Conservation (phyloP, 2,797 vertebrate species). For the Basileuterus tristriatus region DNA sequence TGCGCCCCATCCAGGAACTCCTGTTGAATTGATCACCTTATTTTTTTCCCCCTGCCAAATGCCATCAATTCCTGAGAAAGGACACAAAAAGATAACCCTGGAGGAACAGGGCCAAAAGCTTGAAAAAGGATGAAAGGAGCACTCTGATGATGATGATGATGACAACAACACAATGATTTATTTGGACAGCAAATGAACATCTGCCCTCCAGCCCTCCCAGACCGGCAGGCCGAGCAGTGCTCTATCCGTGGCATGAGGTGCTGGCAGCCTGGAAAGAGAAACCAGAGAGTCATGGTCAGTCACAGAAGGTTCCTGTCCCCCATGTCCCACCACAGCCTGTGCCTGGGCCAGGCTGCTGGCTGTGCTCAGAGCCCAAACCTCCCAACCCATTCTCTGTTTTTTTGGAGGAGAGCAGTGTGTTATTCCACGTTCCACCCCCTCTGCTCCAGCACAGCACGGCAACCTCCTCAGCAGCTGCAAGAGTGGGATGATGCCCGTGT, state of each 20-base stretch:
- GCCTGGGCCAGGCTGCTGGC: too few relatives aligned
- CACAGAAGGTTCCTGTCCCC: neutral
- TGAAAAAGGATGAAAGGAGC: too few relatives aligned
- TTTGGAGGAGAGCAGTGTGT: neutral
- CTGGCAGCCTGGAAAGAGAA: constrained; percentile 77
- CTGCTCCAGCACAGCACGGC: fast-evolving
- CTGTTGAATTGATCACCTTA: too few relatives aligned
- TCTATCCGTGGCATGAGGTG: constrained; percentile 77
- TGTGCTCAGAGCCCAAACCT: neutral
- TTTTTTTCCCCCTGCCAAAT: too few relatives aligned
- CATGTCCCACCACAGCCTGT: neutral
- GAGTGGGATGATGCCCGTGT: neutral
- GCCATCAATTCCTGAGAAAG: too few relatives aligned
- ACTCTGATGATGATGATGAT: too few relatives aligned
- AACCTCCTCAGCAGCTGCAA: neutral
- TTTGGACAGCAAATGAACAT: neutral
- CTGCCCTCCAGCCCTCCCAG: neutral
- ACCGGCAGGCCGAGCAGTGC: fast-evolving
- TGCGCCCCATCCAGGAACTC: too few relatives aligned
- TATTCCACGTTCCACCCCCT: neutral
- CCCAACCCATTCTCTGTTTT: neutral
- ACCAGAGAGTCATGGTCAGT: neutral
- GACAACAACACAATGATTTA: too few relatives aligned
- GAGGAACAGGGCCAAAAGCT: too few relatives aligned
- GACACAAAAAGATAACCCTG: too few relatives aligned